Conservation (phyloP, 1,140 invertebrate genomes). For the Camponotus pennsylvanicus region DNA sequence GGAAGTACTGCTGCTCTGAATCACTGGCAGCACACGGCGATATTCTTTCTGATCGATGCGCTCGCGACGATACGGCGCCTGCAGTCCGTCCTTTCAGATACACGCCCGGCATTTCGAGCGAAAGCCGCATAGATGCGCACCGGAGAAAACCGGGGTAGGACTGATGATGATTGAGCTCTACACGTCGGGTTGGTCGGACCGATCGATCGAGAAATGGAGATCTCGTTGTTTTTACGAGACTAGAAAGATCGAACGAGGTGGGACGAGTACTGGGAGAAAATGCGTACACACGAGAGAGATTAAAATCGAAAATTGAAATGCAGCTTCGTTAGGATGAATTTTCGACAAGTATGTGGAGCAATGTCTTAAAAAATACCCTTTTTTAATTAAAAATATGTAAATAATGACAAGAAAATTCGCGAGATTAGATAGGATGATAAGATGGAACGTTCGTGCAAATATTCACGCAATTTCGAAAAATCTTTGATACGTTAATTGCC, state of each 20-base stretch:
- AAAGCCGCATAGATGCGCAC: background rate
- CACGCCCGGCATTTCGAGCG: conserved; percentile 7
- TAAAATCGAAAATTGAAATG: background rate
- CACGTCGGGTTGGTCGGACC: background rate
- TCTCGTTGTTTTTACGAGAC: conserved; percentile 26
- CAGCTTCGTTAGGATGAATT: background rate
- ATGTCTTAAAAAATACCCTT: background rate
- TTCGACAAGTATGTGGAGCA: background rate
- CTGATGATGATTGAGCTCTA: background rate
- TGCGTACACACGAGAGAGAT: conserved; percentile 7
- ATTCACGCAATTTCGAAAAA: background rate
- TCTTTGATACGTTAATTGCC: background rate
- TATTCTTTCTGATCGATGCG: conserved; percentile 71
- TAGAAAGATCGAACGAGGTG: background rate
- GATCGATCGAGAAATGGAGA: conserved; percentile 22
- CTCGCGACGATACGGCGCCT: conserved; percentile 64
- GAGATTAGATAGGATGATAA: background rate
- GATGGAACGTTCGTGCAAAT: background rate
- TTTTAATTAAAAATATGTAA: background rate
- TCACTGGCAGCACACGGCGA: conserved; percentile 68
- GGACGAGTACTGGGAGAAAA: background rate
- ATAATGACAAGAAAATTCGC: background rate
- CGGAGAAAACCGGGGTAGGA: background rate
- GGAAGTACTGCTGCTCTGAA: conserved; percentile 65
- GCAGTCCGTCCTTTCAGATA: conserved; percentile 35